Conservation (phyloP, 2,113 vertebrate species). For the Empidonax traillii region DNA sequence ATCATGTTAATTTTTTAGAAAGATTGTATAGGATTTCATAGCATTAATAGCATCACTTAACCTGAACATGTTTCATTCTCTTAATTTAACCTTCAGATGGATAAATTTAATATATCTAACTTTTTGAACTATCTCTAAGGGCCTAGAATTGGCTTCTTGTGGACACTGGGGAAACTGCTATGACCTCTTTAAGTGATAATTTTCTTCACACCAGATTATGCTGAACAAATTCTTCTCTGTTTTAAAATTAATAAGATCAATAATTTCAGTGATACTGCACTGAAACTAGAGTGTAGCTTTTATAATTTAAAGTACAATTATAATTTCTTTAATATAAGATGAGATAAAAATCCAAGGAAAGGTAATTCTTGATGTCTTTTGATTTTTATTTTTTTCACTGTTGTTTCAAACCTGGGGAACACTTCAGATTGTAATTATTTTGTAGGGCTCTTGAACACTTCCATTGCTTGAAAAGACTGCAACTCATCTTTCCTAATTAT, state of each 20-base stretch:
- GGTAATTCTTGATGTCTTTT: neutral
- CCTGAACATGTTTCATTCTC: conserved; percentile 22
- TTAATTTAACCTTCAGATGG: conserved; percentile 42
- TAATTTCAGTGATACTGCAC: conserved; percentile 14
- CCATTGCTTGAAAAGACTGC: conserved; percentile 34
- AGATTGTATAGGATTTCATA: neutral
- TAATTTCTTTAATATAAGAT: conserved; percentile 38
- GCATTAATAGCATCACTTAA: conserved; percentile 31
- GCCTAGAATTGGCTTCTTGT: conserved; percentile 8
- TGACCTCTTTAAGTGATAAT: conserved; percentile 44
- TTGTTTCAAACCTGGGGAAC: neutral
- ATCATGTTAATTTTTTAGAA: conserved; percentile 18
- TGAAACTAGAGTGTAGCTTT: conserved; percentile 18
- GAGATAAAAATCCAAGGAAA: conserved; percentile 36
- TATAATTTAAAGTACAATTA: conserved; percentile 52
- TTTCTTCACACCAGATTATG: conserved; percentile 58
- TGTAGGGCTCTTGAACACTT: conserved; percentile 41
- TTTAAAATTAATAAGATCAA: conserved; percentile 55
- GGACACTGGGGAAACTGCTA: conserved; percentile 24
- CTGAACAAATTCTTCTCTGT: conserved; percentile 57
- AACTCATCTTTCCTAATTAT: conserved; percentile 5
- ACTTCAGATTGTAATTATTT: conserved; percentile 52
- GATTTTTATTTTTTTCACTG: neutral
- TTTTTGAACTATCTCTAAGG: conserved; percentile 34
- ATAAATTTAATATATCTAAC: conserved; percentile 23